Conservation (phyloP, 37 sponge, comb jelly and placozoan species). For the Haliclona indistincta region DNA sequence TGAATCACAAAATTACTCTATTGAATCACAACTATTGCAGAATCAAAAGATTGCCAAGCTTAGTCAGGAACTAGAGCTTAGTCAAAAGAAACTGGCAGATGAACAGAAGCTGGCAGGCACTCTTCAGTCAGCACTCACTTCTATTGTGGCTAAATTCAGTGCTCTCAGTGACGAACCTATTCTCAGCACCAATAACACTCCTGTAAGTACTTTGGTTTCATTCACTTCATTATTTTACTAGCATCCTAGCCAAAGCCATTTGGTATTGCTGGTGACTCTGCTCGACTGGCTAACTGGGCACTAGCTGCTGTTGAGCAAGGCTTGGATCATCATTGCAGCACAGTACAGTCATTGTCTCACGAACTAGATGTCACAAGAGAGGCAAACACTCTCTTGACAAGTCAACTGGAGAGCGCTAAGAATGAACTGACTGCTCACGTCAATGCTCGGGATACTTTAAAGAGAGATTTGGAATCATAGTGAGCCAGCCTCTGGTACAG, state of each 20-base stretch:
- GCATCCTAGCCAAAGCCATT: slow-evolving; percentile 36
- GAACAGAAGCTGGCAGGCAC: no score
- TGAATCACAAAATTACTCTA: no score
- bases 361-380: not conserved
- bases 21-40: no score
- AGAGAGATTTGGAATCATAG: slow-evolving; percentile 52
- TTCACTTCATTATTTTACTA: no score
- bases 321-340: not conserved
- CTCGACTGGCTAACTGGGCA: slow-evolving; percentile 48
- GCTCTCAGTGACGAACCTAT: no score
- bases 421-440: slow-evolving; percentile 40
- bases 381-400: not conserved
- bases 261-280: slow-evolving; percentile 37
- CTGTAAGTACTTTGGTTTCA: no score
- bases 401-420: slow-evolving; percentile 23
- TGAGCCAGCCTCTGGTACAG: not conserved
- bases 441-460: slow-evolving; percentile 20
- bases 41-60: no score
- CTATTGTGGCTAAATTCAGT: no score
- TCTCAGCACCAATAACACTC: no score
- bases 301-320: slow-evolving; percentile 31
- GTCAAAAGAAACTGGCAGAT: no score
- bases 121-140: no score
- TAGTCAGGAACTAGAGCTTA: no score
- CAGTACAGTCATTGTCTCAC: slow-evolving; percentile 18